Percentiles rank a stretch among this genome's conserved stretches.
phyloP scores from a whole-genome alignment of 2,797 vertebrate species.

The Tapera naevia region DNA sequence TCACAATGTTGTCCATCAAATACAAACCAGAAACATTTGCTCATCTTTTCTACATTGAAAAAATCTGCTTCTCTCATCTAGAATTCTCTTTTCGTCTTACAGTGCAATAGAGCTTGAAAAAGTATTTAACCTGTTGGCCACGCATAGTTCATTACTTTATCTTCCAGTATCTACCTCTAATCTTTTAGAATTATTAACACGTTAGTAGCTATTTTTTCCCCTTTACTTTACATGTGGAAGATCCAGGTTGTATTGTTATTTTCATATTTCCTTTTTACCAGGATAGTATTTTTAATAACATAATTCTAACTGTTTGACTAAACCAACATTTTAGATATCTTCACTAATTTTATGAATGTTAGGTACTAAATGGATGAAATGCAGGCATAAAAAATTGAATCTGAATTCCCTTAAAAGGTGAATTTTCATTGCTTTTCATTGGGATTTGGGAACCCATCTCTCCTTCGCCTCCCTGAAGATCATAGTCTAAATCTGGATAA shows the following conservation, averaged over 20 bases:
- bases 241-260: background rate
- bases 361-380: background rate
- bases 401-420: background rate
- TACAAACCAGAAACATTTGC: background rate
- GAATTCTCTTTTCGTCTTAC: background rate
- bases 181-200: background rate
- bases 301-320: background rate
- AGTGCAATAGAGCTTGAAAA: too few species aligned
- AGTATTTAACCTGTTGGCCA: background rate
- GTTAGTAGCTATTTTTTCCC: background rate
- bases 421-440: conserved; percentile 14
- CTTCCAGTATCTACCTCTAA: background rate
- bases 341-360: background rate
- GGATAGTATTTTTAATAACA: background rate
- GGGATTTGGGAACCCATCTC: background rate
- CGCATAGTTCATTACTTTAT: background rate
- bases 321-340: background rate
- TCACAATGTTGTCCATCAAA: background rate
- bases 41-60: background rate
- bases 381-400: background rate
- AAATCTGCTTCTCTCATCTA: background rate
- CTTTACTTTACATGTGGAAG: background rate
- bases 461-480: conserved; percentile 16
- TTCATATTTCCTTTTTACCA: background rate
- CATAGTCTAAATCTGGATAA: conserved; percentile 39